phyloP scores from a whole-genome alignment of 92 coral and sea anemone species.

The Blastomussa wellsi region DNA sequence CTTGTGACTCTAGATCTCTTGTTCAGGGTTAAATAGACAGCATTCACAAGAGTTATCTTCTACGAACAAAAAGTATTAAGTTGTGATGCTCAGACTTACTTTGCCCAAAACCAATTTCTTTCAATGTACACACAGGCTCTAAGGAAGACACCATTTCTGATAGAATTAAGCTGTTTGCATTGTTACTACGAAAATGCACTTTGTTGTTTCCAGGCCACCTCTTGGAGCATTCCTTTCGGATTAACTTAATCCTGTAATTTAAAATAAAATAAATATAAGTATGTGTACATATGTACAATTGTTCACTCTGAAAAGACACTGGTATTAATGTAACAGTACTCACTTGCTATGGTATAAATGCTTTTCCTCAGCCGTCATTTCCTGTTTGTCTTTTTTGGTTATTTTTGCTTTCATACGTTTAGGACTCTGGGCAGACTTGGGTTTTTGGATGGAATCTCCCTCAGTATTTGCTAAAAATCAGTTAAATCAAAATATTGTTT shows the following conservation, averaged over 20 bases:
- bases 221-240: constrained; percentile 10
- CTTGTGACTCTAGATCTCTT: too few species aligned
- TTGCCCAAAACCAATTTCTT: constrained; percentile 55
- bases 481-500: too few species aligned
- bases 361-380: constrained; percentile 15
- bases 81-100: too few species aligned
- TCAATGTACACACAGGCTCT: constrained; percentile 23
- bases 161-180: constrained; percentile 28
- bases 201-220: constrained; percentile 52
- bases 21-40: not conserved
- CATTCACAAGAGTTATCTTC: too few species aligned
- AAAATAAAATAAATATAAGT: not conserved
- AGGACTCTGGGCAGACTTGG: constrained; percentile 17
- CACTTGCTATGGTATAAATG: constrained; percentile 44
- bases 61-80: too few species aligned
- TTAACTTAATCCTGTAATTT: too few species aligned
- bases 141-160: constrained; percentile 45
- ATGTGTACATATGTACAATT: not conserved
- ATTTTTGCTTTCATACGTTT: constrained; percentile 24
- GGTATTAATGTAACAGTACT: not conserved
- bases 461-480: constrained; percentile 5
- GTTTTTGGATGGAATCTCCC: not conserved
- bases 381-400: constrained; percentile 35
- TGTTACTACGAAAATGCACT: constrained; percentile 38
- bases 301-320: not conserved